Base-by-base conservation (phyloP, 2,888 invertebrate genomes). In the Drosophila anceps region DNA sequence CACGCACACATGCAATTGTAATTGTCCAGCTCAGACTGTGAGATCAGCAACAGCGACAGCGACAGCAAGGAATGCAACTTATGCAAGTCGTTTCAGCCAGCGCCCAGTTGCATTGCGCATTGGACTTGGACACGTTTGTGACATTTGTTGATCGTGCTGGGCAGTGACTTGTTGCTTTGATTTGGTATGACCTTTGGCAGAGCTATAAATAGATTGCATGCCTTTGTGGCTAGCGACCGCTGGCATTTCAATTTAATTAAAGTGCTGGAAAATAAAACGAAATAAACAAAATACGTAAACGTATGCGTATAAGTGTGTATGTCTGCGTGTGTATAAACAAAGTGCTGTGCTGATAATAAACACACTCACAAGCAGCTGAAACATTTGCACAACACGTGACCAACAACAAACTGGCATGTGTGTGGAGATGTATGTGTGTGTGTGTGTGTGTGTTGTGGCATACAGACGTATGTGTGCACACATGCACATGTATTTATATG, bases 331-430 rank as follows among this genome's bases (percentile, higher is more conserved):
- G 46, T 24, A 59, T 37, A 54, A 15, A 58, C 44, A 51, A 59
- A 37, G 29, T 48, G 48, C 20, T 57, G 20, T 57, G 57, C 57
- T 39, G 48, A 48, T 50, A 39, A 13, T 41, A 29, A 10, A 61
- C 27, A 48, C 33, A 68, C 46, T 55, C 7, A 41, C 29, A 55
- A 53, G 64, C 74, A 58, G 37, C 54, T 65, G 69, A 80, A 84
- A 58, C 85, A 88, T 90, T 86, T 82, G 66, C 75, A 83, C 80
- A 91, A 91, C 91, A 90, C 89, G 89, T 90, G 89, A 90, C 89
- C 89, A 90, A 85, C 84, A 84, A 85, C 90, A 91, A 87, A 79
- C 79, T 79, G 78, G 54, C 78, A 53, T 50, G 66, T 63, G 51
- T 78, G 63, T 60, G 65, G 54, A 24, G 24, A 5, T 37, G n/a